Conservation (phyloP, 53 echinoderm and acorn worm genomes). For the Mesocentrotus franciscanus region DNA sequence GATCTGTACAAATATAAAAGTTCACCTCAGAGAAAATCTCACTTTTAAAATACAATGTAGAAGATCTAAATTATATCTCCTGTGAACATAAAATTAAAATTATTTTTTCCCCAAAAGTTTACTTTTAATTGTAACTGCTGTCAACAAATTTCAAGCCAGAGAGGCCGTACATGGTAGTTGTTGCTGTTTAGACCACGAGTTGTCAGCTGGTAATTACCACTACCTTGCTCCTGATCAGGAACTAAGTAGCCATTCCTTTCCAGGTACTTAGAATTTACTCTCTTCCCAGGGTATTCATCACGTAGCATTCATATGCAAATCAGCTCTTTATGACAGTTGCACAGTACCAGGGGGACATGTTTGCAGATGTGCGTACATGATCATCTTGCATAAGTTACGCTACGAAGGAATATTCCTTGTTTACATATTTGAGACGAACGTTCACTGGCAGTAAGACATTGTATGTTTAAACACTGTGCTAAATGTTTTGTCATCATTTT, state of each 20-base stretch:
- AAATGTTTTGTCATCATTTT: too few relatives aligned
- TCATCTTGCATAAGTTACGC: conserved; percentile 27
- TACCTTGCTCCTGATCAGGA: conserved; percentile 30
- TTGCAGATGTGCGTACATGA: conserved; percentile 14
- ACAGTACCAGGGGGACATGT: not conserved
- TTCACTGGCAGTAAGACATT: not conserved
- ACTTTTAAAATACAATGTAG: not conserved
- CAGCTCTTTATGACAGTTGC: conserved; percentile 7
- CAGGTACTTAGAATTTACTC: too few relatives aligned
- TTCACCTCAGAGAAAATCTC: too few relatives aligned
- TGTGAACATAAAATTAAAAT: not conserved
- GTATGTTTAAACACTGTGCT: too few relatives aligned
- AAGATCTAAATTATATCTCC: not conserved
- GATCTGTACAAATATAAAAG: not conserved
- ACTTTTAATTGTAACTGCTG: not conserved
- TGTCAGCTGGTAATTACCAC: conserved; percentile 12
- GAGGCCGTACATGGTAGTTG: not conserved
- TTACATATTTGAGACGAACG: not conserved
- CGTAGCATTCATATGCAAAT: conserved; percentile 50
- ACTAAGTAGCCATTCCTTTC: conserved; percentile 7
- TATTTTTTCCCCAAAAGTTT: not conserved
- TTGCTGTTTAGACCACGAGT: not conserved
- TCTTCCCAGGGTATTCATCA: conserved; percentile 34
- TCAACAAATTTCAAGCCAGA: not conserved
- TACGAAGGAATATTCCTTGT: conserved; percentile 11